These are phyloP conservation scores for Melanotaenia duboulayi DNA, from an alignment of 2,113 vertebrate species.

Conservation along the genomic window DNA sequence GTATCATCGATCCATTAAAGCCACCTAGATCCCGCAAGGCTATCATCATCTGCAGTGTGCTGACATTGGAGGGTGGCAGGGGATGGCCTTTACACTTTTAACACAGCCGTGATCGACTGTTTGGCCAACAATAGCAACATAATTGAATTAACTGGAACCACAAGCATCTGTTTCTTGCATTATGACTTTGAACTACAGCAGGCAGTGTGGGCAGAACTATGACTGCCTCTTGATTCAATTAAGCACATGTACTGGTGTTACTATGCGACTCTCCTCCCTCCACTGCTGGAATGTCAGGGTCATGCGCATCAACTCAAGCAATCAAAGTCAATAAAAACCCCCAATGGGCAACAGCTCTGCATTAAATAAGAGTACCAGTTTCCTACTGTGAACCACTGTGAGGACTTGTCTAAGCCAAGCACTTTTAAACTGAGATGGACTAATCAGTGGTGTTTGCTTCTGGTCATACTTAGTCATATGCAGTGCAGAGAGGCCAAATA, in stretches of 20 bases:
- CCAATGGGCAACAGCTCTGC: conserved; percentile 42
- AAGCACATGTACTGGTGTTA: conserved; percentile 48
- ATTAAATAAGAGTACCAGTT: conserved; percentile 33
- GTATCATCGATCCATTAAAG: conserved; percentile 20
- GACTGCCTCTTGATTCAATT: conserved; percentile 70
- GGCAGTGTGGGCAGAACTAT: conserved; percentile 1
- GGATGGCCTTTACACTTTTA: conserved; percentile 38
- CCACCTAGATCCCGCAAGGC: neutral
- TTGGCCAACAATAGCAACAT: conserved; percentile 54
- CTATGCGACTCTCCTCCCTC: conserved; percentile 32
- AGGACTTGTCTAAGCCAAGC: neutral
- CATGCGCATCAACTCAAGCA: conserved; percentile 64
- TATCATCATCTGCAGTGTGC: conserved; percentile 10
- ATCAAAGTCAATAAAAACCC: conserved; percentile 65
- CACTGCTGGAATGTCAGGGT: conserved; percentile 65
- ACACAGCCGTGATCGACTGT: conserved; percentile 53
- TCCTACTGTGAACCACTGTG: conserved; percentile 47
- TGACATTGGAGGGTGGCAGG: conserved; percentile 49
- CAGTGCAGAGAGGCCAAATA: conserved; percentile 2
- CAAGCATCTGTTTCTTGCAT: conserved; percentile 76
- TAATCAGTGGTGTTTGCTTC: neutral
- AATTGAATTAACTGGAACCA: conserved; percentile 77
- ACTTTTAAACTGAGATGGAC: neutral
- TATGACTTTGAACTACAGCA: conserved; percentile 56
- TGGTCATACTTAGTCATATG: neutral